Evolutionary conservation across 2,888 invertebrate species (phyloP).

Genomic region (Epinotia nisella): DNA sequence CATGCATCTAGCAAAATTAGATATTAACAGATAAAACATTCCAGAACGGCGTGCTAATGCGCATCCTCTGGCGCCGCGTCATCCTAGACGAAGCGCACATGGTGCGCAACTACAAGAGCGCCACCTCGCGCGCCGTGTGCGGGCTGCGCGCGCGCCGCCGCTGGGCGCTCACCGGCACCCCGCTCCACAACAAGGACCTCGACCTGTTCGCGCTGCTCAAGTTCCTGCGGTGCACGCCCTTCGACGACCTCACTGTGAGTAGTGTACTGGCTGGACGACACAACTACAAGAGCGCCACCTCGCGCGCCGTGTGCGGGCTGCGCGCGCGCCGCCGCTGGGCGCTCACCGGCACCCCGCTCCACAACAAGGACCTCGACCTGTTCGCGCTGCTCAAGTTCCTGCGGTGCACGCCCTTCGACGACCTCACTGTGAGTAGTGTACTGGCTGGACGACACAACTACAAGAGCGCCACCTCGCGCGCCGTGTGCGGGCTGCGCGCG

Average conservation of each 20-base stretch:
- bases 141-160: slow-evolving; percentile 85
- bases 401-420: slow-evolving; percentile 94
- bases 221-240: slow-evolving; percentile 94
- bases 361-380: slow-evolving; percentile 87
- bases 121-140: slow-evolving; percentile 89
- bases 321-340: background rate
- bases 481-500: too few relatives aligned
- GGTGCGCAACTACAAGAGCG: slow-evolving; percentile 94
- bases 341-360: background rate
- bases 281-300: slow-evolving; percentile 92
- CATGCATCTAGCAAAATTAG: too few relatives aligned
- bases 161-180: slow-evolving; percentile 95
- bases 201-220: slow-evolving; percentile 92
- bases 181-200: slow-evolving; percentile 96
- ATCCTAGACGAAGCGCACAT: slow-evolving; percentile 97
- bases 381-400: slow-evolving; percentile 93
- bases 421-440: slow-evolving; percentile 83
- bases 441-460: slow-evolving; percentile 86
- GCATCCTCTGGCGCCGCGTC: slow-evolving; percentile 92
- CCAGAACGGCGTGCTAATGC: slow-evolving; percentile 85
- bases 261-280: slow-evolving; percentile 60
- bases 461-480: slow-evolving; percentile 87
- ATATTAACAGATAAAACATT: too few relatives aligned
- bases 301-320: too few relatives aligned
- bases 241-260: slow-evolving; percentile 90